Evolutionary conservation across 1,140 invertebrate species (phyloP), one percentile per base, ranked within the genome.

Genomic region (Venturia canescens): DNA sequence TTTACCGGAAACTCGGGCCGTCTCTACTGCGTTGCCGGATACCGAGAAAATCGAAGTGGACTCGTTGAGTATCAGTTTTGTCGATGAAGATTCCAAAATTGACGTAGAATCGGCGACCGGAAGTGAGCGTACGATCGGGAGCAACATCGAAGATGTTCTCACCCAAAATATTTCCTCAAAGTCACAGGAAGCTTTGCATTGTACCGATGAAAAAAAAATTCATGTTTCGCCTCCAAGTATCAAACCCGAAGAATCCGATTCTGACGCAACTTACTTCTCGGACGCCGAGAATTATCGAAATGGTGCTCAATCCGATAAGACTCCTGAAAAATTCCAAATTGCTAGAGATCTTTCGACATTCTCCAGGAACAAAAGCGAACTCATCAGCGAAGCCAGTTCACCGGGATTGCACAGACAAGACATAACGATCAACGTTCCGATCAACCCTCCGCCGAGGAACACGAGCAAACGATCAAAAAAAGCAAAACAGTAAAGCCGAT

Each of bases 401-500:
- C 82, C 83, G 31, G 38, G 50, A 16, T 26, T 48, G 23, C 27
- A 13, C 0, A 78, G 38, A 31, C 15, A 57, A 0, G 66, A 82
- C 9, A 18, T 21, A 0, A 48, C 27, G 9, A n/a, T 76, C n/a
- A 29, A 69, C 48, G 63, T 74, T 72, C 82, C 82, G 21, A 66
- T 15, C 15, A n/a, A 67, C 21, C 48, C 81, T 38, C 82, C 71
- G 78, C 21, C 27, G 5, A 83, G 66, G 21, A 83, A 63, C 60
- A 63, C 83, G 18, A 76, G 77, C n/a, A 82, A 79, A n/a, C 78
- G 71, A 0, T 87, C 86, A 16, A 88, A 87, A 71, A 88, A 79
- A 67, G 76, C 83, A 6, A 89, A 89, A 80, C 88, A 86, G 89
- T 89, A 63, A 86, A 79, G 82, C 86, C 26, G 70, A 23, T n/a